A percentile compares a stretch with the other conserved stretches of the same genome.
Evolutionary conservation across 2,888 invertebrate species (phyloP).

Genomic region (Rhaphigaster nebulosa): DNA sequence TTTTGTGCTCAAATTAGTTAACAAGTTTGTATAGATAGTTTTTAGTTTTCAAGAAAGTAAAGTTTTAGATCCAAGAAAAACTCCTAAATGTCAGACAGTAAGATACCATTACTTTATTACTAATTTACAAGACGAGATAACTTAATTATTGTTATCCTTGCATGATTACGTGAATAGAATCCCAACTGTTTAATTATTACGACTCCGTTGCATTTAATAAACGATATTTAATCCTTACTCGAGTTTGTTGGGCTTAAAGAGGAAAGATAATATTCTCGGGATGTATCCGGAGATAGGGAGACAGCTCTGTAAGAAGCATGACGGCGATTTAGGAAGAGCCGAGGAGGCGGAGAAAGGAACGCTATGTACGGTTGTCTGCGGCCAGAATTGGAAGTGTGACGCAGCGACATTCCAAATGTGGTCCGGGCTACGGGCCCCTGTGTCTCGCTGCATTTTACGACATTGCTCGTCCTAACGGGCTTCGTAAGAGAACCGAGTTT

Average conservation of each 20-base stretch:
- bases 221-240: not conserved
- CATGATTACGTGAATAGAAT: too few species aligned
- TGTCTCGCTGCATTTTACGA: slow-evolving; percentile 46
- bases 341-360: slow-evolving; percentile 13
- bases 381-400: slow-evolving; percentile 44
- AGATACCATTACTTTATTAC: too few species aligned
- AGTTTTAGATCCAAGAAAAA: too few species aligned
- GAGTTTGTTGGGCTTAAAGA: not conserved
- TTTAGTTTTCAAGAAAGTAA: too few species aligned
- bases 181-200: too few species aligned
- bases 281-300: slow-evolving; percentile 4
- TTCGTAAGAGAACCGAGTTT: not conserved
- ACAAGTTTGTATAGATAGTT: too few species aligned
- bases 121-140: too few species aligned
- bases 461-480: slow-evolving; percentile 25
- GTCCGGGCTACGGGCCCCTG: not conserved
- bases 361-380: slow-evolving; percentile 43
- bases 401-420: slow-evolving; percentile 41
- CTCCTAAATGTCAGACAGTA: too few species aligned
- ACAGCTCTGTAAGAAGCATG: slow-evolving; percentile 15
- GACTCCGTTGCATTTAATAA: not conserved
- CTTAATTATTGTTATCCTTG: too few species aligned
- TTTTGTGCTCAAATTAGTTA: too few species aligned
- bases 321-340: slow-evolving; percentile 46
- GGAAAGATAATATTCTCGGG: not conserved